These are phyloP conservation scores for Hylaeus anthracinus DNA, from an alignment of 1,140 invertebrate genomes.

Conservation along the genomic window DNA sequence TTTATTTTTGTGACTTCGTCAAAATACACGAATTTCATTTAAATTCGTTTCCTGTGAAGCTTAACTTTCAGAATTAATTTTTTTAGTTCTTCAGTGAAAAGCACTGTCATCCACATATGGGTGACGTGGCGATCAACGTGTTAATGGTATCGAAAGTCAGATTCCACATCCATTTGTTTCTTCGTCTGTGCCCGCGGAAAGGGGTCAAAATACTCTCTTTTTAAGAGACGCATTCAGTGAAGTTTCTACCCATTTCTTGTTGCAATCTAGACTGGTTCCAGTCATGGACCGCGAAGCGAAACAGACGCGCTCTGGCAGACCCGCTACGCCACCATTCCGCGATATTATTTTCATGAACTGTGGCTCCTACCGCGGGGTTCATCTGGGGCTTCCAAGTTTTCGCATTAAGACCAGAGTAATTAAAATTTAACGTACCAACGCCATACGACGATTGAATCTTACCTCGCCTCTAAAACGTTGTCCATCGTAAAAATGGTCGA, in stretches of 20 bases:
- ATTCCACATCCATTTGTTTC: background rate
- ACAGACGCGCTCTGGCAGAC: constrained; percentile 44
- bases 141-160: background rate
- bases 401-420: background rate
- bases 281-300: constrained; percentile 55
- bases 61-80: no score
- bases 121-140: no score
- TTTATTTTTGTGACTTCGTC: no score
- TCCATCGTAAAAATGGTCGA: no score
- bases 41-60: no score
- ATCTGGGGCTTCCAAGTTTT: background rate
- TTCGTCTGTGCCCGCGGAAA: background rate
- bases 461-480: no score
- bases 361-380: background rate
- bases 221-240: background rate
- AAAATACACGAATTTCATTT: no score
- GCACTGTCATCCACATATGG: no score
- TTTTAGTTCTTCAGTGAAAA: no score
- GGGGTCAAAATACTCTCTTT: constrained; percentile 1
- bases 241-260: constrained; percentile 48
- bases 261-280: constrained; percentile 51
- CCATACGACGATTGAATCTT: no score
- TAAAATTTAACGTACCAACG: background rate
- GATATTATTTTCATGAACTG: constrained; percentile 49
- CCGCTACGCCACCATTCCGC: constrained; percentile 44